Base-by-base conservation (phyloP, 2,797 vertebrate genomes). In the Anas capensis region DNA sequence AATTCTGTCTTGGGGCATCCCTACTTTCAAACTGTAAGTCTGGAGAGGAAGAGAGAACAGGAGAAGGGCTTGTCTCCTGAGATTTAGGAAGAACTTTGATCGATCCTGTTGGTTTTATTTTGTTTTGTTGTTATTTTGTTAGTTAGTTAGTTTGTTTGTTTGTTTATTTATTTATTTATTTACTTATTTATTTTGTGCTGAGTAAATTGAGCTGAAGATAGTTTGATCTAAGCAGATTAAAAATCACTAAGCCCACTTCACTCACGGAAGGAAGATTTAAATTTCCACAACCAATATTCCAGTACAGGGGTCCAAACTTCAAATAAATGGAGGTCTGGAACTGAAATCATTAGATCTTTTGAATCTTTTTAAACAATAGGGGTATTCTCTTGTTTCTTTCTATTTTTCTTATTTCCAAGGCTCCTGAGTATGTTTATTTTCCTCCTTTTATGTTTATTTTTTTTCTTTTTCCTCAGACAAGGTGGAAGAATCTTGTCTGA, bases 301-400 rank as follows among this genome's bases (percentile, higher is more conserved):
- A 57, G 6, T 3, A 27, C 11, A 57, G 33, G 31, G 9, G 8
- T 36, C 21, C 31, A 20, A 23, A 82, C 2, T 4, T 13, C 27
- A 56, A 38, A 11, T 51, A 69, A 87, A 58, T 24, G 34, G 15
- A 14, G 3, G 16, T 72, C 12, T 27, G 17, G 26, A 44, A 82
- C 51, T 0, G 1, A 77, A 86, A 51, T 58, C 0, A 23, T 54
- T 42, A 36, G 8, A 24, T 36, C 29, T 64, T 61, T n/a, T 20
- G 6, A 51, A 65, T 10, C 5, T 8, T 54, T 44, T 21, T 46
- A 75, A 57, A 21, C 17, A 72, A 34, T 26, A 76, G 7, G 0
- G 5, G 26, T 51, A 76, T 42, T 75, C 1, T 42, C 1, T 36
- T 71, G 3, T 54, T 71, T 73, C 7, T 76, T 77, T 78, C 20